Conservation (phyloP, 2,797 vertebrate species). For the Myripristis murdjan region DNA sequence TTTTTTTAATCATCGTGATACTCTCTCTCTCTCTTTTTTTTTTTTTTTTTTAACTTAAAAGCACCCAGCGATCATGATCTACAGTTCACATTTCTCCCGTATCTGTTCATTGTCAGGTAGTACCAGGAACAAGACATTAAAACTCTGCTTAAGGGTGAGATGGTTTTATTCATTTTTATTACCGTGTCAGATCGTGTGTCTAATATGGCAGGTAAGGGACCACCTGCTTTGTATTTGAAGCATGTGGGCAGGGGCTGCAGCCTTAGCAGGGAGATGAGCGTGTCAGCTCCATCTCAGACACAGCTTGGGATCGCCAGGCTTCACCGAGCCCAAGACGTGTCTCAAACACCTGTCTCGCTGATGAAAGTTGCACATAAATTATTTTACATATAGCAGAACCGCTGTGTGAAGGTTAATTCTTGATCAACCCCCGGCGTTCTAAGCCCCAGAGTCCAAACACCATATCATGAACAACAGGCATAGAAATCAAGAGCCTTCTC, state of each 20-base stretch:
- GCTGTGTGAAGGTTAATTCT: conserved; percentile 75
- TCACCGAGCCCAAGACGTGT: conserved; percentile 55
- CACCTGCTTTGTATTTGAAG: conserved; percentile 71
- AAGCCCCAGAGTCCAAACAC: conserved; percentile 55
- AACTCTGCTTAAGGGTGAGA: conserved; percentile 49
- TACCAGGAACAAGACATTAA: conserved; percentile 29
- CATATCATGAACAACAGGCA: conserved; percentile 51
- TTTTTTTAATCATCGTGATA: background rate
- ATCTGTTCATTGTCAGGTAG: conserved; percentile 21
- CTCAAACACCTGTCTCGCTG: conserved; percentile 70
- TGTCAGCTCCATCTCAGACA: conserved; percentile 71
- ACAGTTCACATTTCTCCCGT: conserved; percentile 13
- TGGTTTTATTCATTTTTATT: conserved; percentile 66
- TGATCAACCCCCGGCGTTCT: conserved; percentile 63
- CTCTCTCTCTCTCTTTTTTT: conserved; percentile 19
- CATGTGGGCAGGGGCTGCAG: conserved; percentile 50
- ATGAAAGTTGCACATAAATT: conserved; percentile 76
- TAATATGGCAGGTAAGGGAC: conserved; percentile 71
- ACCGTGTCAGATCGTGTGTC: conserved; percentile 52
- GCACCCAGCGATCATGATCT: conserved; percentile 36
- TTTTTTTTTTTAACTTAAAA: background rate
- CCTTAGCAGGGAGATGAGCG: conserved; percentile 60
- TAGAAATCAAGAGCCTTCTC: conserved; percentile 69
- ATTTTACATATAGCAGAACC: conserved; percentile 75
- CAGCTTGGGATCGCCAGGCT: conserved; percentile 72